These are phyloP conservation scores for Sceloporus tristichus DNA, from an alignment of 2,113 vertebrate species.

Conservation along the genomic window DNA sequence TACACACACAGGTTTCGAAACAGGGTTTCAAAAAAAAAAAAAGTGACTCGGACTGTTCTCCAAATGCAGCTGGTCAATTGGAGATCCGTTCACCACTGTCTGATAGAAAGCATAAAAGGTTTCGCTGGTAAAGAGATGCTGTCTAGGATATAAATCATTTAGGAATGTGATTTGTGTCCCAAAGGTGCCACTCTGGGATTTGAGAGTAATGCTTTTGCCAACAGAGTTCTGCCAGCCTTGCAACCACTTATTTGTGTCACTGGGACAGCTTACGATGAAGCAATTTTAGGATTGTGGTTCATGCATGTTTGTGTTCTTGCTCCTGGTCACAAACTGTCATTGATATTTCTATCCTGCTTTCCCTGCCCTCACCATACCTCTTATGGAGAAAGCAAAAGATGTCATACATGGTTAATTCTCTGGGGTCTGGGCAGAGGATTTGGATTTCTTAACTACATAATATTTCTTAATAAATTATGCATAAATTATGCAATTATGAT, in stretches of 20 bases:
- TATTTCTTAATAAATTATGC: neutral
- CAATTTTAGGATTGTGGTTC: slow-evolving; percentile 15
- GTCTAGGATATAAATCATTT: slow-evolving; percentile 45
- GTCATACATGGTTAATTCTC: neutral
- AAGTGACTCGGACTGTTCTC: slow-evolving; percentile 59
- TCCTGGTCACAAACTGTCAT: accelerated
- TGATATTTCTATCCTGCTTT: neutral
- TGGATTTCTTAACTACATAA: neutral
- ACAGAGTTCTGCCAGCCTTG: neutral
- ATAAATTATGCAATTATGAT: no score
- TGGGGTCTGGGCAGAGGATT: neutral
- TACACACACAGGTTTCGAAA: slow-evolving; percentile 50
- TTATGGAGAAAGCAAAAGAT: neutral
- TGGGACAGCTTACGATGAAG: slow-evolving; percentile 13
- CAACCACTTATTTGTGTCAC: slow-evolving; percentile 17
- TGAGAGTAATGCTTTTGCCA: slow-evolving; percentile 24
- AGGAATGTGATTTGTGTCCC: slow-evolving; percentile 28
- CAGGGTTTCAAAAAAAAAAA: slow-evolving; percentile 60
- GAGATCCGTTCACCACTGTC: slow-evolving; percentile 59
- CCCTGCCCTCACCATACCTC: neutral
- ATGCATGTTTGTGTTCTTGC: accelerated
- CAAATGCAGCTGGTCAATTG: slow-evolving; percentile 56
- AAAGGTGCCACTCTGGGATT: neutral
- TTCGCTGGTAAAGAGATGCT: slow-evolving; percentile 30
- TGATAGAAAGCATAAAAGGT: slow-evolving; percentile 51